Percentiles rank a stretch among this genome's conserved stretches.
Conservation (phyloP, 2,113 vertebrate species). For the Noctilio leporinus region DNA sequence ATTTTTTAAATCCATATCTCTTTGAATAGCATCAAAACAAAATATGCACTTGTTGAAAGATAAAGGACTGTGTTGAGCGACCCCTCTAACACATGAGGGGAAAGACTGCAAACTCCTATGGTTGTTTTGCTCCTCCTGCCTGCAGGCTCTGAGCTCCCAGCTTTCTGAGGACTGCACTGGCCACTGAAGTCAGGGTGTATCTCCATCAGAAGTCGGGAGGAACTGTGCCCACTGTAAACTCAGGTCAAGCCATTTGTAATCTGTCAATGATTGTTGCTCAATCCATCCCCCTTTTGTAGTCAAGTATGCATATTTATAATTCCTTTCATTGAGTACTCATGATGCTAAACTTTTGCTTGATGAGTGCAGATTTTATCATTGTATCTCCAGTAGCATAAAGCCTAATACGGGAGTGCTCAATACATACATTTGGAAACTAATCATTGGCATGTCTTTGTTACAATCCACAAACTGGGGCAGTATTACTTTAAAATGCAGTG, state of each 20-base stretch:
- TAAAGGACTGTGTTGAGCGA: not conserved
- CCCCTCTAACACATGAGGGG: not conserved
- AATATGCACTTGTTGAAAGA: not conserved
- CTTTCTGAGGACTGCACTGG: not conserved
- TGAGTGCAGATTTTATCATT: not conserved
- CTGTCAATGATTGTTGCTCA: not conserved
- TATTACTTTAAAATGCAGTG: not conserved
- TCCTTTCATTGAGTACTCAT: not conserved
- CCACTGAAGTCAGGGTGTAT: not conserved
- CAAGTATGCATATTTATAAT: not conserved
- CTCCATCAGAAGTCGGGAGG: not conserved
- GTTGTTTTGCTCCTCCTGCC: not conserved
- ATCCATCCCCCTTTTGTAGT: not conserved
- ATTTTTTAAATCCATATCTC: not conserved
- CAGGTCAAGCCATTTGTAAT: not conserved
- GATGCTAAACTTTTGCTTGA: not conserved
- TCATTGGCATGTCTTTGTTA: not conserved
- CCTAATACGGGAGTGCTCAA: not conserved
- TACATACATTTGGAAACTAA: not conserved
- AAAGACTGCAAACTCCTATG: fast-evolving
- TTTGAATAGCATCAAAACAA: not conserved
- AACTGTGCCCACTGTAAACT: not conserved
- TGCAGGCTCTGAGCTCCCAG: not conserved
- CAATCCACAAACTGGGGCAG: not conserved
- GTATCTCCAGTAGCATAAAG: not conserved